Evolutionary conservation across 2,113 vertebrate species (phyloP).

Genomic region (Ailurus styani): DNA sequence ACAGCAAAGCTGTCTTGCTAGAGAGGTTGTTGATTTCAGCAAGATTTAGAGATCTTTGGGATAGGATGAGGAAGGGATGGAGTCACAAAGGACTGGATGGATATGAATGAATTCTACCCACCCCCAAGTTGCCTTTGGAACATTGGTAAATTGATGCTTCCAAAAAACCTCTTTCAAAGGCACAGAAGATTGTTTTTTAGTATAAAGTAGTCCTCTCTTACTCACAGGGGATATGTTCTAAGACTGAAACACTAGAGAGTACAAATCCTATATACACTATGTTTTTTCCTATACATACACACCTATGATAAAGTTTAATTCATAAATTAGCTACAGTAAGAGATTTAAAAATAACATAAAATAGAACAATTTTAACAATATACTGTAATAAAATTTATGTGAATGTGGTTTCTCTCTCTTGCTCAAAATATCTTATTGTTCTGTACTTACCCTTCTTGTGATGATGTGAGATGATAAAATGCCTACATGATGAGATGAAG

Average conservation of each 20-base stretch:
- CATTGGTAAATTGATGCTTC: neutral
- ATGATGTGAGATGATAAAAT: neutral
- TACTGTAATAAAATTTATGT: neutral
- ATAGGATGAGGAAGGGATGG: neutral
- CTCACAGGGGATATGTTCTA: neutral
- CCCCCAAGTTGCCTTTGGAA: neutral
- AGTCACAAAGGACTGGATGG: neutral
- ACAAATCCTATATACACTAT: neutral
- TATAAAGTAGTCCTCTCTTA: neutral
- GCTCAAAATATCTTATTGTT: neutral
- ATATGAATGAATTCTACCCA: neutral
- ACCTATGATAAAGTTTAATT: neutral
- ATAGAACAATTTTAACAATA: neutral
- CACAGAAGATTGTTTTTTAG: neutral
- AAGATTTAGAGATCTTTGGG: neutral
- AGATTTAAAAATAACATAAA: neutral
- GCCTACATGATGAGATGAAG: neutral
- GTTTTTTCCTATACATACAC: neutral
- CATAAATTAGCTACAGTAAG: neutral
- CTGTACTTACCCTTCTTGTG: neutral
- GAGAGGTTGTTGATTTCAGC: neutral
- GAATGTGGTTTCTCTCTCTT: neutral
- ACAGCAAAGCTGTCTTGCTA: neutral
- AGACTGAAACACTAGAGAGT: neutral
- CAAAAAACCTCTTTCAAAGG: neutral